A percentile compares a stretch with the other conserved stretches of the same genome.
Conservation (phyloP, 2,888 invertebrate species). For the Trichopria drosophilae region DNA sequence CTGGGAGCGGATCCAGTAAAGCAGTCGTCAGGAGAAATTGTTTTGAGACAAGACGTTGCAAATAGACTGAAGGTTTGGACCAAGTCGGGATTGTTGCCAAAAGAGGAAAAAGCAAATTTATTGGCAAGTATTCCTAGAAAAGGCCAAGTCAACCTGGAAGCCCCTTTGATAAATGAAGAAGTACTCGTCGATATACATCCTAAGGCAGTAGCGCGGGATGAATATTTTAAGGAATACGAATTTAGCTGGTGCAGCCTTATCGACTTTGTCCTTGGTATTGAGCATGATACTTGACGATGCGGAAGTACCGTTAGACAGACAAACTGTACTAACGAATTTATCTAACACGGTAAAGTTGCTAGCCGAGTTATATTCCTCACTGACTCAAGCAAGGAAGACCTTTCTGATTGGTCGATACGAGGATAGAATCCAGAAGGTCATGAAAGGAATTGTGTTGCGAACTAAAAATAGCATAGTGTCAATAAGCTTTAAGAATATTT, state of each 20-base stretch:
- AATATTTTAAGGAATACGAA: slow-evolving; percentile 1
- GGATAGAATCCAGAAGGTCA: not conserved
- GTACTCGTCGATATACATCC: not conserved
- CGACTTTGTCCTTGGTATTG: not conserved
- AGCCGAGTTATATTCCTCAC: too few species aligned
- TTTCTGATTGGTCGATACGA: not conserved
- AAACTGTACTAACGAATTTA: not conserved
- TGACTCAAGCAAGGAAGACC: slow-evolving; percentile 3
- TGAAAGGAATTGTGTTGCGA: not conserved
- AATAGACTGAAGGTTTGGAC: too few species aligned
- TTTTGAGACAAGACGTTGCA: too few species aligned
- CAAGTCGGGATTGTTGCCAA: too few species aligned
- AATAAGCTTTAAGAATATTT: too few species aligned
- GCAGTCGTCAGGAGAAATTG: too few species aligned
- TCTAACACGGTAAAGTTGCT: slow-evolving; percentile 1
- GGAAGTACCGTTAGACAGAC: slow-evolving; percentile 3
- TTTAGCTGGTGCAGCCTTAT: not conserved
- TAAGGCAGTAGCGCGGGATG: slow-evolving; percentile 1
- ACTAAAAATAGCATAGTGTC: too few species aligned
- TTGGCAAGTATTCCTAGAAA: slow-evolving; percentile 2
- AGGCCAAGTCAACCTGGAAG: slow-evolving; percentile 8
- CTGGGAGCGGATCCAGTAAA: too few species aligned
- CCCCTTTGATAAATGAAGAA: slow-evolving; percentile 7
- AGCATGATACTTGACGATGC: not conserved
- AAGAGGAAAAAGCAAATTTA: slow-evolving; percentile 5